Percentiles rank a stretch among this genome's conserved stretches.
Conservation (phyloP, 2,888 invertebrate genomes). For the Lithophane semibrunnea region DNA sequence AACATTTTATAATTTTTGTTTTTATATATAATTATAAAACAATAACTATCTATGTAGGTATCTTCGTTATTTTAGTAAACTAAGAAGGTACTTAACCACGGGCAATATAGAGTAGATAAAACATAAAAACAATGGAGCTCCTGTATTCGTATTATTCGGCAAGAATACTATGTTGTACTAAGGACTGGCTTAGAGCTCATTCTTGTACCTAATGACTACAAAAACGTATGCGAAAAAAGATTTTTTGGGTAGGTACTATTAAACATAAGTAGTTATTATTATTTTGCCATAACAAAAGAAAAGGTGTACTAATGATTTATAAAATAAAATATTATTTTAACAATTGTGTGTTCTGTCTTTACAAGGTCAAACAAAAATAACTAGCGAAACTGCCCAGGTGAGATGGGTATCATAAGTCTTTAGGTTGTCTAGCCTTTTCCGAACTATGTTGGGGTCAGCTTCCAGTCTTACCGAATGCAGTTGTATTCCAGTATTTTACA, state of each 20-base stretch:
- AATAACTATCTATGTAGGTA: background rate
- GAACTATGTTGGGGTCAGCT: background rate
- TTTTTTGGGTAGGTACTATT: background rate
- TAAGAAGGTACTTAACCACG: background rate
- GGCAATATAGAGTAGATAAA: constrained; percentile 13
- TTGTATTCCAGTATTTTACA: background rate
- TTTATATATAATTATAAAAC: background rate
- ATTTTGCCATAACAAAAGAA: constrained; percentile 8
- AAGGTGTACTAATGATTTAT: background rate
- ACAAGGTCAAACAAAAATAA: constrained; percentile 8
- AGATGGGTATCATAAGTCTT: background rate
- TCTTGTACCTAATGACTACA: constrained; percentile 24
- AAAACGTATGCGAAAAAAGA: background rate
- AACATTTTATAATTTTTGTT: background rate
- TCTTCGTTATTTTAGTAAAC: constrained; percentile 9
- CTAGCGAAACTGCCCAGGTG: background rate
- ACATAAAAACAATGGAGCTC: constrained; percentile 25
- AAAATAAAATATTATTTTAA: background rate
- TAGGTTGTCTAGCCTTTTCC: background rate
- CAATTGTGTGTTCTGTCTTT: background rate
- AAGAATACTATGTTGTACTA: constrained; percentile 54
- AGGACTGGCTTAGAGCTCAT: constrained; percentile 8
- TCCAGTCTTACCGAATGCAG: background rate
- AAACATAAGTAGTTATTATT: background rate
- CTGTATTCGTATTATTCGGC: constrained; percentile 52